A percentile compares a stretch with the other conserved stretches of the same genome.
Conservation (phyloP, 2,888 invertebrate species). For the Nycteola revayana region DNA sequence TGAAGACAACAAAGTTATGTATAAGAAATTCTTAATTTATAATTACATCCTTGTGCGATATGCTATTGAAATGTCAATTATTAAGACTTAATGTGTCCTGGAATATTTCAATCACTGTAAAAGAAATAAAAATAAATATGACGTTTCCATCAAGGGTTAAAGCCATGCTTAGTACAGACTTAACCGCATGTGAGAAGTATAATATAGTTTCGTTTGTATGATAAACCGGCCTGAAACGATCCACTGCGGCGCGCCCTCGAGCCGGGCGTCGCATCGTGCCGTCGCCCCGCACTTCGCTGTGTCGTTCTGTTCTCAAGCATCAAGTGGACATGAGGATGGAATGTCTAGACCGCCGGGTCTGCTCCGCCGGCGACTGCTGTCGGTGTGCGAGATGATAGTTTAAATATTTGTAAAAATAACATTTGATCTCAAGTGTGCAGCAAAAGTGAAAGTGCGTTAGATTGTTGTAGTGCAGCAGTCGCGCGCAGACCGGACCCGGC, state of each 20-base stretch:
- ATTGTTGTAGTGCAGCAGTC: constrained; percentile 58
- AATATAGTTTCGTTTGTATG: constrained; percentile 70
- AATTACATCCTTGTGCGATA: constrained; percentile 43
- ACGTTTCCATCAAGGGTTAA: constrained; percentile 8
- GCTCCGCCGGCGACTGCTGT: constrained; percentile 58
- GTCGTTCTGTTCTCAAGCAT: constrained; percentile 31
- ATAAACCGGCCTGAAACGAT: constrained; percentile 26
- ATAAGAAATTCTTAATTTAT: constrained; percentile 26
- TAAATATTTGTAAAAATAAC: constrained; percentile 76
- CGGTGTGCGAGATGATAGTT: constrained; percentile 74
- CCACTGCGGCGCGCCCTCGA: constrained; percentile 37
- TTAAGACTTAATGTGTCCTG: constrained; percentile 40
- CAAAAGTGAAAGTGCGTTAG: constrained; percentile 73
- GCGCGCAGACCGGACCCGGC: constrained; percentile 47
- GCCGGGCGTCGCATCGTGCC: constrained; percentile 28
- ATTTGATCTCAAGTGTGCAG: constrained; percentile 82
- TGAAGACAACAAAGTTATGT: too few species aligned
- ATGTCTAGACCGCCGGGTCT: constrained; percentile 33
- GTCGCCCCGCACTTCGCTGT: constrained; percentile 9
- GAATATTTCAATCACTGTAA: constrained; percentile 21
- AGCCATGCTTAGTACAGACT: constrained; percentile 17
- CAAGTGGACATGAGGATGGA: constrained; percentile 40
- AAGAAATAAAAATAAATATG: neutral
- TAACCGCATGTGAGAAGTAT: constrained; percentile 48
- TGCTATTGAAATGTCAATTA: constrained; percentile 64